Evolutionary conservation across 2,797 vertebrate genomes (phyloP).

Genomic region (Aplochiton taeniatus): DNA sequence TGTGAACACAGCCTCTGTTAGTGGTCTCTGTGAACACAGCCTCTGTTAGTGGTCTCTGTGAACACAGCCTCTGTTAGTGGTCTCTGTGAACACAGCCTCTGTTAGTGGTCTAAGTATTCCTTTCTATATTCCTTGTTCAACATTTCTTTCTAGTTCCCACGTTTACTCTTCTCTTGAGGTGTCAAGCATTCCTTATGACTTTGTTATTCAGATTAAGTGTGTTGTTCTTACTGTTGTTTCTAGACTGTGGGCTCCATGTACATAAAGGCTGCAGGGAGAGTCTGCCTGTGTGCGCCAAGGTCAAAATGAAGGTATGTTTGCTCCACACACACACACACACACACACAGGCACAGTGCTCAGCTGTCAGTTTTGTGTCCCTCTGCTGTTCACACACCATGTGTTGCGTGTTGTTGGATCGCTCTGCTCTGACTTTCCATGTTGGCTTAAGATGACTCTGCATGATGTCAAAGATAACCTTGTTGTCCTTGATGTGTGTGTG

Average conservation of each 20-base stretch:
- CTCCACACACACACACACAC: neutral
- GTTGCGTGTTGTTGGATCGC: too few species aligned
- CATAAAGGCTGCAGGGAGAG: constrained; percentile 89
- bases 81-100: too few species aligned
- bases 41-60: too few species aligned
- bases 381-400: neutral
- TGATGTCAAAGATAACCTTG: too few species aligned
- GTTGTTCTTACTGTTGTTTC: constrained; percentile 30
- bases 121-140: too few species aligned
- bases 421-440: neutral
- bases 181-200: neutral
- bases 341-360: too few species aligned
- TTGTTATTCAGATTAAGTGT: neutral
- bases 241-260: constrained; percentile 84
- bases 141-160: too few species aligned
- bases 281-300: constrained; percentile 80
- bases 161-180: neutral
- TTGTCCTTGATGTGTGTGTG: neutral
- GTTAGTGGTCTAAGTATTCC: too few species aligned
- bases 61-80: too few species aligned
- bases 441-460: neutral
- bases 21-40: too few species aligned
- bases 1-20: too few species aligned
- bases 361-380: too few species aligned
- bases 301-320: constrained; percentile 84